Percentiles rank a stretch among this genome's conserved stretches.
phyloP scores from a whole-genome alignment of 2,797 vertebrate species.

The Oreochromis mossambicus region DNA sequence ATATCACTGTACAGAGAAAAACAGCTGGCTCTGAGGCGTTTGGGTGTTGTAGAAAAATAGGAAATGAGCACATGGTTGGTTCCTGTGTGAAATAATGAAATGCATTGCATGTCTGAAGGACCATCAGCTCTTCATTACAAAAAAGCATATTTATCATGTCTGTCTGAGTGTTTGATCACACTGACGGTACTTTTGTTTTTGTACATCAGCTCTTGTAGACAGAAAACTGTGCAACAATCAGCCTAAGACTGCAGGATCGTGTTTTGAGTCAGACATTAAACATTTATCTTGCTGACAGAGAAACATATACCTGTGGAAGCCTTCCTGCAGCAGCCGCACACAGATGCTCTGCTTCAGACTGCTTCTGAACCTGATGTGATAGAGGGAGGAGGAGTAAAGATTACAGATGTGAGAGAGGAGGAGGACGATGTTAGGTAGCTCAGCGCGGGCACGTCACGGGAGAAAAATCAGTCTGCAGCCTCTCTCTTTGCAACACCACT shows the following conservation, averaged over 20 bases:
- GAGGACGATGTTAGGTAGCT: neutral
- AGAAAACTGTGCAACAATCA: neutral
- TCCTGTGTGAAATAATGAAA: neutral
- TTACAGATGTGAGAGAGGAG: neutral
- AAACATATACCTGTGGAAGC: constrained; percentile 76
- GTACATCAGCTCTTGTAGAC: neutral
- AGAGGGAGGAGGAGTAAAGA: neutral
- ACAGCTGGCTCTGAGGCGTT: neutral
- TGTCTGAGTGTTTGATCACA: neutral
- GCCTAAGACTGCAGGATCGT: neutral
- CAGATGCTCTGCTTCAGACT: constrained; percentile 83
- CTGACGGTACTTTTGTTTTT: neutral
- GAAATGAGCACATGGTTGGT: neutral
- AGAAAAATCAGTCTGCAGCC: neutral
- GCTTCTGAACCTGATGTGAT: constrained; percentile 75
- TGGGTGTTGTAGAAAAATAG: neutral
- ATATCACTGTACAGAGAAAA: neutral
- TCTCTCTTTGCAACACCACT: neutral
- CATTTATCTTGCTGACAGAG: neutral
- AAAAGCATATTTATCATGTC: neutral
- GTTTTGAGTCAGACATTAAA: neutral
- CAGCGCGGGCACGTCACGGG: rapidly evolving
- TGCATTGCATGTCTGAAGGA: neutral
- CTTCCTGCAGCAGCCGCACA: constrained; percentile 82
- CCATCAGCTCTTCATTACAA: neutral